Evolutionary conservation across 2,888 invertebrate genomes (phyloP), one percentile per base, ranked within the genome.

Genomic region (Lutraria lutraria): DNA sequence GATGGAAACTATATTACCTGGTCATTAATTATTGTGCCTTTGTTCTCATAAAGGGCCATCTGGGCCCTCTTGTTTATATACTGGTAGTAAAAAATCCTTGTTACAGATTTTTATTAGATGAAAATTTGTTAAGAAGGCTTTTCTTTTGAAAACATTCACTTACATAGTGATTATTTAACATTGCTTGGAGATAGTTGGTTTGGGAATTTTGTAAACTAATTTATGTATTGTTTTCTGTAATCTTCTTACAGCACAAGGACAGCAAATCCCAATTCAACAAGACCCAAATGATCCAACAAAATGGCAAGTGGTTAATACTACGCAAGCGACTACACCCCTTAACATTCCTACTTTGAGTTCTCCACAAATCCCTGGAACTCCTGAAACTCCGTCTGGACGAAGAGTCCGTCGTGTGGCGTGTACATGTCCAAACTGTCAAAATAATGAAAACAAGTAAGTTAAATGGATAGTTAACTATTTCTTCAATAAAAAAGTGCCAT

Each of bases 341-440:
- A 91, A 93, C n/a, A 90, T 93, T 2, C 89, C 92, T 21, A 31
- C 92, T n/a, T 53, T 94, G n/a, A 92, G 93, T 53, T 91, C 93
- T 19, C 88, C 91, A 10, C 85, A 90, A n/a, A 81, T 90, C 0
- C 87, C 82, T 6, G 76, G 80, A 0, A 82, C 85, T 0, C 79
- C 85, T 3, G 93, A 94, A 2, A 87, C 93, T 0, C 91, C 91
- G 12, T 34, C 93, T 19, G 94, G 94, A 15, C 92, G 94, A 63
- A 87, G 96, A 91, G 97, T 98, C 92, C 98, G 99, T 94, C 97
- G 99, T 76, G 99, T 99, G 15, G 99, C 99, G 0, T 99, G 99
- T 97, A 99, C 99, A 0, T 99, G 99, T 96, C 99, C 99, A 0
- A 99, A 99, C 97, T 99, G 99, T 96, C 98, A 98, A 83, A 99